phyloP scores from a whole-genome alignment of 1,140 invertebrate species.

The Venturia canescens region DNA sequence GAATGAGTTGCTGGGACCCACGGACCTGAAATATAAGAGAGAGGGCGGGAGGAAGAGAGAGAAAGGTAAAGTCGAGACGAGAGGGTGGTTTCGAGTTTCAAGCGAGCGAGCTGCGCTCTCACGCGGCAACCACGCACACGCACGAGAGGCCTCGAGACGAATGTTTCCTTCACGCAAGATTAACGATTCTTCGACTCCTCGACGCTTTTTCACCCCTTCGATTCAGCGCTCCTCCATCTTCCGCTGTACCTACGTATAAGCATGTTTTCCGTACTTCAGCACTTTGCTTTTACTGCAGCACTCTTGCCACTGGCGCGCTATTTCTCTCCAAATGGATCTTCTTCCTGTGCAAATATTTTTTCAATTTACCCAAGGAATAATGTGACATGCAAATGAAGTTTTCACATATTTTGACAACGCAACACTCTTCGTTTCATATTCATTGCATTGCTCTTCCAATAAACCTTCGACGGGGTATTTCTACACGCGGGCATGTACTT shows the following conservation, averaged over 20 bases:
- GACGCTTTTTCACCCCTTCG: conserved; percentile 42
- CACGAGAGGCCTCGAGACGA: conserved; percentile 36
- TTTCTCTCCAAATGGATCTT: too few species aligned
- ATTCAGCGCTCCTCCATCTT: not conserved
- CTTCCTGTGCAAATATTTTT: too few species aligned
- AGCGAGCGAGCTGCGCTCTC: not conserved
- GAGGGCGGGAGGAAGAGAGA: not conserved
- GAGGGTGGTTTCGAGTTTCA: conserved; percentile 41
- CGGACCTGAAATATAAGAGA: not conserved
- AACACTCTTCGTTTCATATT: not conserved
- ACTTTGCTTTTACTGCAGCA: not conserved
- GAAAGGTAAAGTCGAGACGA: conserved; percentile 17
- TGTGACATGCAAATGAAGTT: too few species aligned
- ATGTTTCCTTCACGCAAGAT: conserved; percentile 43
- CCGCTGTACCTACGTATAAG: not conserved
- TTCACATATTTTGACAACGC: not conserved
- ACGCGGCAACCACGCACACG: conserved; percentile 29
- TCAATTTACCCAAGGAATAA: too few species aligned
- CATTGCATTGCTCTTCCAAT: not conserved
- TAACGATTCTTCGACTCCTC: conserved; percentile 39
- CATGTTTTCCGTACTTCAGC: not conserved
- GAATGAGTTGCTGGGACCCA: not conserved
- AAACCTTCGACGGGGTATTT: too few species aligned
- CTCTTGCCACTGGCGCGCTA: not conserved
- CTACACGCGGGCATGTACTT: too few species aligned